These are phyloP conservation scores for Cynocephalus volans DNA, from an alignment of 2,113 vertebrate species.

Conservation along the genomic window DNA sequence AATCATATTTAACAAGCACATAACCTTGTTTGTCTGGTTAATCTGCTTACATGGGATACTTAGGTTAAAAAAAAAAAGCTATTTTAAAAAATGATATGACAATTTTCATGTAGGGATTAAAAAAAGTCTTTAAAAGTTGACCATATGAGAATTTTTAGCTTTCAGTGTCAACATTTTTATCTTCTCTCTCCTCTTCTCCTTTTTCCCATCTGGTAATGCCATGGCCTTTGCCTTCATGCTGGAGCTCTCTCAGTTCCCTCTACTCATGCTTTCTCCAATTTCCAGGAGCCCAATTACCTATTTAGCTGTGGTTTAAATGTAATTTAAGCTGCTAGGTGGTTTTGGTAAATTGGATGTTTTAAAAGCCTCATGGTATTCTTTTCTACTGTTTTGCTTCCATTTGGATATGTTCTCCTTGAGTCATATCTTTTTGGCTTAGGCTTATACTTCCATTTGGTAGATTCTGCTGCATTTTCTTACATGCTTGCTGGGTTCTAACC, in stretches of 20 bases:
- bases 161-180: background rate
- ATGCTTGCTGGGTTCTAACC: background rate
- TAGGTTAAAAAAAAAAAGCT: background rate
- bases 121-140: background rate
- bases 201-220: background rate
- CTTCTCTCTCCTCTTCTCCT: background rate
- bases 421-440: background rate
- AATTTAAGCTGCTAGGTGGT: background rate
- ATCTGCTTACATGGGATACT: background rate
- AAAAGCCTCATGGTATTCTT: background rate
- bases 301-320: background rate
- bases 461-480: background rate
- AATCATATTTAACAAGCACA: background rate
- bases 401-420: background rate
- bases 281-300: background rate
- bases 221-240: background rate
- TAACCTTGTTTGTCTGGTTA: background rate
- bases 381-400: background rate
- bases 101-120: constrained; percentile 22
- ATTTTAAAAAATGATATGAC: background rate
- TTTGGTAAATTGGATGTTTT: constrained; percentile 21
- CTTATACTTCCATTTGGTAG: background rate
- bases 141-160: background rate
- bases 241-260: background rate
- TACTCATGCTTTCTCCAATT: background rate